A percentile compares a stretch with the other conserved stretches of the same genome.
phyloP scores from a whole-genome alignment of 2,888 invertebrate species.

The Perithous albicinctus region DNA sequence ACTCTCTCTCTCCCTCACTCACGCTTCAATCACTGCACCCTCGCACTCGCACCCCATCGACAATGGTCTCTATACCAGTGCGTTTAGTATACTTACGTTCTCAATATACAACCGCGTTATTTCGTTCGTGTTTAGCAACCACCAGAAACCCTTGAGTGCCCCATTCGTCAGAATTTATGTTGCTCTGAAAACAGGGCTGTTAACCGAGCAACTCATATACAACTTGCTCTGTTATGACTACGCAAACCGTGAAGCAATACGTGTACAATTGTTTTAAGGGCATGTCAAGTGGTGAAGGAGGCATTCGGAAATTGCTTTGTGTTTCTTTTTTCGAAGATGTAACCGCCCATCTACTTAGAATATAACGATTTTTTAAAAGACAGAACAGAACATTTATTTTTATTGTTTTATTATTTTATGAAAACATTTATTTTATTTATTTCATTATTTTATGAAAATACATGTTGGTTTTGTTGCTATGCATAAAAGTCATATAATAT shows the following conservation, averaged over 20 bases:
- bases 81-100: constrained; percentile 30
- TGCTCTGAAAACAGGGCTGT: constrained; percentile 49
- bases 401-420: too few species aligned
- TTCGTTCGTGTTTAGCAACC: constrained; percentile 32
- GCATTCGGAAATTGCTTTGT: not conserved
- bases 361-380: too few species aligned
- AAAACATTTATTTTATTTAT: too few species aligned
- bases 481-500: too few species aligned
- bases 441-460: too few species aligned
- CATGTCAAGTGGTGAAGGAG: not conserved
- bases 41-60: not conserved
- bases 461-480: too few species aligned
- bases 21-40: constrained; percentile 26
- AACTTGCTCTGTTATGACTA: not conserved
- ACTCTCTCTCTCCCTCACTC: too few species aligned
- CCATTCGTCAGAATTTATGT: constrained; percentile 57
- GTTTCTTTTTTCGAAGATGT: not conserved
- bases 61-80: not conserved
- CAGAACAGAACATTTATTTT: too few species aligned
- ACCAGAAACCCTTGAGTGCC: constrained; percentile 23
- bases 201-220: constrained; percentile 1
- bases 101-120: constrained; percentile 40
- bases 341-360: too few species aligned
- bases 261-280: not conserved
- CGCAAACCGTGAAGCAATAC: not conserved